Conservation (phyloP, 2,797 vertebrate species). For the Zalophus californianus region DNA sequence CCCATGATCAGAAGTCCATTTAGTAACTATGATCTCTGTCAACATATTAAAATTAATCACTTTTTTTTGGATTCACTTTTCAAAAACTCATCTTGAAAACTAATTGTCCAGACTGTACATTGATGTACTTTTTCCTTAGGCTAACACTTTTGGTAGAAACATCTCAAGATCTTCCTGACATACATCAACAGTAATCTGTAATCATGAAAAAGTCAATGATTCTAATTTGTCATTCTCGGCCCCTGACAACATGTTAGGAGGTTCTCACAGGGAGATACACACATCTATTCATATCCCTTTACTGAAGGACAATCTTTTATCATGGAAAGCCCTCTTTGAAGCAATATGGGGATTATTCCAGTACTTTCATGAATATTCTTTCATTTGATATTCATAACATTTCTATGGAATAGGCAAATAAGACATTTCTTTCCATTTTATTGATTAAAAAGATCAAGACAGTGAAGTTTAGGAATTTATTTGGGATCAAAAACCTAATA, state of each 20-base stretch:
- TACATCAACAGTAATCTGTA: slow-evolving; percentile 41
- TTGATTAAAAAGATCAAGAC: neutral
- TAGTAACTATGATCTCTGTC: neutral
- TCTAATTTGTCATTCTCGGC: slow-evolving; percentile 29
- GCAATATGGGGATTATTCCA: neutral
- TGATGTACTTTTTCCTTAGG: neutral
- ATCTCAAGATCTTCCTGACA: slow-evolving; percentile 37
- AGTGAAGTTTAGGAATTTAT: neutral
- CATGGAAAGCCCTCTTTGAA: neutral
- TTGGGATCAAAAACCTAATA: slow-evolving; percentile 4
- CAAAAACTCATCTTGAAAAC: neutral
- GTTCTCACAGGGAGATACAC: neutral
- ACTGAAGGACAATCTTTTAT: neutral
- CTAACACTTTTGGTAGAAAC: neutral
- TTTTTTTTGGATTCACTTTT: neutral
- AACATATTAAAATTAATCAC: neutral
- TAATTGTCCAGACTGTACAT: neutral
- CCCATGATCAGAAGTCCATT: neutral
- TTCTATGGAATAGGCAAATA: neutral
- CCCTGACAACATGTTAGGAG: neutral
- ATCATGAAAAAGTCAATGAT: slow-evolving; percentile 25
- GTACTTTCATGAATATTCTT: neutral
- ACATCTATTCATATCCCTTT: neutral
- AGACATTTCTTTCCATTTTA: neutral
- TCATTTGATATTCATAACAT: neutral